Evolutionary conservation across 2,113 vertebrate species (phyloP).

Genomic region (Scomber scombrus): DNA sequence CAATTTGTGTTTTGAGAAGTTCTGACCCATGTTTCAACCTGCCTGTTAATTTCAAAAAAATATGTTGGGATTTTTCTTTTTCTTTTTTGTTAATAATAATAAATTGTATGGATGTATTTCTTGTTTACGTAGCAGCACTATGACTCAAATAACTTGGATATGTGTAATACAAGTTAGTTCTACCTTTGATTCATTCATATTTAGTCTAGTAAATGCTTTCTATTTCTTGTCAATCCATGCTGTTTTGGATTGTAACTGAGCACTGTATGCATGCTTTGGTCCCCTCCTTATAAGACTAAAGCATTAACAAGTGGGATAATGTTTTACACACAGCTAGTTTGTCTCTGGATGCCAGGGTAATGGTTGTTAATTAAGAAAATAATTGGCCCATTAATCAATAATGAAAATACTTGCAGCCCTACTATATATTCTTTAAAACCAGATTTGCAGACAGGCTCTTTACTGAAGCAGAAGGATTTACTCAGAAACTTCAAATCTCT

Average conservation of each 20-base stretch:
- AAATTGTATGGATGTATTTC: no score
- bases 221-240: neutral
- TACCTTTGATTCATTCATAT: neutral
- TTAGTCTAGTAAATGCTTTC: neutral
- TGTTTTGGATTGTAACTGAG: neutral
- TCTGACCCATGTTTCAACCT: neutral
- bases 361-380: no score
- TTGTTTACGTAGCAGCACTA: no score
- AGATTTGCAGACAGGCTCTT: conserved; percentile 3
- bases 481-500: conserved; percentile 8
- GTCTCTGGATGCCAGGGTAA: neutral
- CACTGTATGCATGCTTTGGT: neutral
- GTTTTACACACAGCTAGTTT: neutral
- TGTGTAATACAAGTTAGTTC: neutral
- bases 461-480: neutral
- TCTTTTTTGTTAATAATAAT: neutral
- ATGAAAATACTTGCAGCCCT: no score
- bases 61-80: neutral
- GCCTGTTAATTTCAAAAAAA: neutral
- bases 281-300: neutral
- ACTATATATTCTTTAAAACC: conserved; percentile 2
- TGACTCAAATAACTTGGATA: no score
- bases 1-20: neutral
- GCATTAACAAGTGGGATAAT: neutral
- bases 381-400: no score